Evolutionary conservation across 2,113 vertebrate genomes (phyloP).

Genomic region (Rhabdornis inornatus): DNA sequence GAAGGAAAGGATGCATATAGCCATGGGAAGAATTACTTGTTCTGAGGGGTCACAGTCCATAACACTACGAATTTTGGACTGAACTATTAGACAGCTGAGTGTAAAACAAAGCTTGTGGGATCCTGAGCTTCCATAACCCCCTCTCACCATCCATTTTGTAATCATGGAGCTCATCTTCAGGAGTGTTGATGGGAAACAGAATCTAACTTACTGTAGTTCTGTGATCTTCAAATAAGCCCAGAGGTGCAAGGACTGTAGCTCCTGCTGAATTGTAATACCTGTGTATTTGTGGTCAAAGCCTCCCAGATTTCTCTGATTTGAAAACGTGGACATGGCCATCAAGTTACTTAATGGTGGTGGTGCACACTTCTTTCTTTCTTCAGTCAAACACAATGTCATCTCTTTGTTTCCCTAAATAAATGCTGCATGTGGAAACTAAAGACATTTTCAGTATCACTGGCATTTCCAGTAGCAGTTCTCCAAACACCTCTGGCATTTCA

Average conservation of each 20-base stretch:
- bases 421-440: neutral
- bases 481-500: conserved; percentile 20
- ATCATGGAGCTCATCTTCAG: neutral
- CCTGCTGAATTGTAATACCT: neutral
- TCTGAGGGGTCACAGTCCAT: neutral
- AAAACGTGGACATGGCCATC: neutral
- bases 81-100: neutral
- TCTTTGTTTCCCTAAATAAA: neutral
- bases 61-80: neutral
- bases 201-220: neutral
- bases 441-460: neutral
- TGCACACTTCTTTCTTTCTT: neutral
- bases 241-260: neutral
- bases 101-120: neutral
- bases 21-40: neutral
- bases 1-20: neutral
- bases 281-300: neutral
- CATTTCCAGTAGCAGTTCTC: conserved; percentile 16
- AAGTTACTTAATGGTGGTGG: neutral
- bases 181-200: neutral
- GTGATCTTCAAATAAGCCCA: neutral
- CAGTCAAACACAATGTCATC: neutral
- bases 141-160: neutral
- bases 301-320: neutral
- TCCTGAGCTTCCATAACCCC: neutral